These are phyloP conservation scores for Gypaetus barbatus DNA, from an alignment of 2,797 vertebrate genomes.

Conservation along the genomic window DNA sequence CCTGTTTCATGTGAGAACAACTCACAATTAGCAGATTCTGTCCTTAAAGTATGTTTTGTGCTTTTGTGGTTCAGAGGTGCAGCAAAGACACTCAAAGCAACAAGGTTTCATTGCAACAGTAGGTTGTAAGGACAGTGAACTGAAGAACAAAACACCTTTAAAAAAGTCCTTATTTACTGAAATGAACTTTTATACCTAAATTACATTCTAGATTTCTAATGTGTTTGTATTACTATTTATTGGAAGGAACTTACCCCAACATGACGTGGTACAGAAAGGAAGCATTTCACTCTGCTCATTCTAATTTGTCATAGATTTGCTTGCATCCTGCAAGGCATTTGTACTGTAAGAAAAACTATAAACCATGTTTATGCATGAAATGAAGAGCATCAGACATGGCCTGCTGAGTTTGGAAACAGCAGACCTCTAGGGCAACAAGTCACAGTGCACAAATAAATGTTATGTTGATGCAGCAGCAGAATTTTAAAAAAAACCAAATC, in stretches of 20 bases:
- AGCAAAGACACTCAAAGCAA: not conserved
- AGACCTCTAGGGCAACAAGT: constrained; percentile 19
- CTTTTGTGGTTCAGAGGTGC: not conserved
- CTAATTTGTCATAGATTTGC: not conserved
- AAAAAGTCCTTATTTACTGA: not conserved
- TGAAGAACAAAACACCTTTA: not conserved
- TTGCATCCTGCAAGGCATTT: not conserved
- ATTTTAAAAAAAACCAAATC: constrained; percentile 27
- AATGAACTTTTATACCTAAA: not conserved
- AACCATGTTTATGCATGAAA: not conserved
- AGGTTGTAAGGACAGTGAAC: not conserved
- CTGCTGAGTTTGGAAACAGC: not conserved
- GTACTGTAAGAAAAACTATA: not conserved
- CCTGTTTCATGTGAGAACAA: not conserved
- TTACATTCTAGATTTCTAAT: not conserved
- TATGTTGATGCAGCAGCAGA: constrained; percentile 8
- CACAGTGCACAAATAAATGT: not conserved
- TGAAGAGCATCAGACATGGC: constrained; percentile 1
- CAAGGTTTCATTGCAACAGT: not conserved
- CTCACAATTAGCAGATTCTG: not conserved
- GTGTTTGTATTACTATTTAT: not conserved
- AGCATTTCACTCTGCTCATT: not conserved
- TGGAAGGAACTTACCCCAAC: not conserved
- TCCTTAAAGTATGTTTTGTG: not conserved
- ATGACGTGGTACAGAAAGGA: not conserved